phyloP scores from a whole-genome alignment of 2,888 invertebrate genomes.

The Cataglyphis rosenhaueri region DNA sequence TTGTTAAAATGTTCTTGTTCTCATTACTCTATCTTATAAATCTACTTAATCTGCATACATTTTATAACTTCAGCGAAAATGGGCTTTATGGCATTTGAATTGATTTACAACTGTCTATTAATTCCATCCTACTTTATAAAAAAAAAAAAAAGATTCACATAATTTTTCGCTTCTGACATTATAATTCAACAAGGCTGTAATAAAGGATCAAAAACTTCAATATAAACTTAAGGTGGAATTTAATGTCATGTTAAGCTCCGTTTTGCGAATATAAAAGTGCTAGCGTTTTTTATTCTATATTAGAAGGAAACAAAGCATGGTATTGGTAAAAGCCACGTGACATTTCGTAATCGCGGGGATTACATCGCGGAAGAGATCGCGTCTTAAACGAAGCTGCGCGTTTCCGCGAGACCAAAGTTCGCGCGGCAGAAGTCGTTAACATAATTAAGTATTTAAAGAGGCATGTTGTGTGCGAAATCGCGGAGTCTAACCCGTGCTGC shows the following conservation, averaged over 20 bases:
- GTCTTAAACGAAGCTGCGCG: conserved; percentile 73
- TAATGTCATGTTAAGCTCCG: background rate
- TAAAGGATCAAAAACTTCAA: background rate
- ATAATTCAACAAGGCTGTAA: background rate
- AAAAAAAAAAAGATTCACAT: background rate
- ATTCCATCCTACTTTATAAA: background rate
- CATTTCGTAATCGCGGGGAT: background rate
- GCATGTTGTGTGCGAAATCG: conserved; percentile 71
- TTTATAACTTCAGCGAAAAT: background rate
- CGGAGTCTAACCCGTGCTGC: conserved; percentile 53
- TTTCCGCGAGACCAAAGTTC: conserved; percentile 64
- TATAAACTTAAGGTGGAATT: background rate
- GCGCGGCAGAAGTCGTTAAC: conserved; percentile 72
- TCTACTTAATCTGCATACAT: background rate
- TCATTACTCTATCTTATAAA: background rate
- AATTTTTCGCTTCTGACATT: background rate
- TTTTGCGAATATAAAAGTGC: background rate
- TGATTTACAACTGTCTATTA: background rate
- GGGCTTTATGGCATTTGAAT: background rate
- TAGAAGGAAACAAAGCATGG: background rate
- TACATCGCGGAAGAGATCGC: conserved; percentile 71
- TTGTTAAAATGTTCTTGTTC: background rate
- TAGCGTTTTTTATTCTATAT: background rate
- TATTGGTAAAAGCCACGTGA: conserved; percentile 3
- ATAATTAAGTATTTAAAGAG: conserved; percentile 77